A percentile compares a stretch with the other conserved stretches of the same genome.
Evolutionary conservation across 2,113 vertebrate genomes (phyloP).

Genomic region (Opisthocomus hoazin): DNA sequence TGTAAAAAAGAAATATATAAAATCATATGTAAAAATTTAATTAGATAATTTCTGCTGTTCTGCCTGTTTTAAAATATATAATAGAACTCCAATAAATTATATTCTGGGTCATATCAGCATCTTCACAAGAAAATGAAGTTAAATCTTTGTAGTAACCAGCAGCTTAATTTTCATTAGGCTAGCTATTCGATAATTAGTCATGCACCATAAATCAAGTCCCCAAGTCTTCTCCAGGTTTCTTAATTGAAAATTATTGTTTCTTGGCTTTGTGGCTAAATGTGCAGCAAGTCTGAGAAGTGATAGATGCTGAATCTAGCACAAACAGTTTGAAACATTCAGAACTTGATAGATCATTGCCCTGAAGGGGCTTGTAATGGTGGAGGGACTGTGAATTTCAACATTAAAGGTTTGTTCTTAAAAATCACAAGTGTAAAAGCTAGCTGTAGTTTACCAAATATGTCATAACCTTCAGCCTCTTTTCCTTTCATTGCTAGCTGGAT

Average conservation of each 20-base stretch:
- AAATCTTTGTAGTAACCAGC: slow-evolving; percentile 82
- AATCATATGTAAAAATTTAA: slow-evolving; percentile 61
- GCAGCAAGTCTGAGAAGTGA: slow-evolving; percentile 83
- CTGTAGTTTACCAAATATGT: slow-evolving; percentile 40
- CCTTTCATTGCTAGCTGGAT: slow-evolving; percentile 8
- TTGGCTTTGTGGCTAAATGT: slow-evolving; percentile 82
- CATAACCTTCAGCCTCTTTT: slow-evolving; percentile 26
- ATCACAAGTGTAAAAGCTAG: slow-evolving; percentile 55
- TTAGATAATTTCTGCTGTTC: slow-evolving; percentile 60
- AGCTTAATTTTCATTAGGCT: slow-evolving; percentile 87
- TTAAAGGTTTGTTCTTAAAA: slow-evolving; percentile 79
- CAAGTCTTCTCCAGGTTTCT: slow-evolving; percentile 88
- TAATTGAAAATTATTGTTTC: slow-evolving; percentile 97
- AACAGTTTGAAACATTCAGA: slow-evolving; percentile 95
- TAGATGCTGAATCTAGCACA: slow-evolving; percentile 90
- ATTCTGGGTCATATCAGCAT: slow-evolving; percentile 70
- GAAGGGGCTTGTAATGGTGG: slow-evolving; percentile 77
- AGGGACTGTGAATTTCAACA: slow-evolving; percentile 84
- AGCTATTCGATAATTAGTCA: slow-evolving; percentile 90
- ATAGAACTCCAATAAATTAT: slow-evolving; percentile 64
- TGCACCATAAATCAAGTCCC: slow-evolving; percentile 95
- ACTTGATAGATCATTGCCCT: slow-evolving; percentile 93
- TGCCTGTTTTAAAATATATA: slow-evolving; percentile 62
- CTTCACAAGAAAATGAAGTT: slow-evolving; percentile 83
- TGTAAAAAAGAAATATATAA: background rate